Percentiles rank a stretch among this genome's conserved stretches.
Conservation (phyloP, 92 coral and sea anemone genomes). For the Pocillopora grandis region DNA sequence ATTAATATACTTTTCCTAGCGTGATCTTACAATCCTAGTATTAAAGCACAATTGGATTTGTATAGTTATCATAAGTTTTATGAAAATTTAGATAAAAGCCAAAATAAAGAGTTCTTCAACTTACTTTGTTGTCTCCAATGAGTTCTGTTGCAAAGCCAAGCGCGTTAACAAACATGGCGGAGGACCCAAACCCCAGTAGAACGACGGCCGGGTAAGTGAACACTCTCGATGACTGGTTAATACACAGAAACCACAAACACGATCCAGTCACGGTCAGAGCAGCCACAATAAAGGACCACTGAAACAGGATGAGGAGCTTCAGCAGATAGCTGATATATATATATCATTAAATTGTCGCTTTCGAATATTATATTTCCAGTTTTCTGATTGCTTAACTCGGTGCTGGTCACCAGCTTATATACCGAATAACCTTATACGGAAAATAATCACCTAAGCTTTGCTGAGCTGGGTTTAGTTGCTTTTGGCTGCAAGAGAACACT, state of each 20-base stretch:
- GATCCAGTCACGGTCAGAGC: slow-evolving; percentile 2
- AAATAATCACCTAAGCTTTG: too few relatives aligned
- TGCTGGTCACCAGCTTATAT: too few relatives aligned
- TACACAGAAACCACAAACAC: slow-evolving; percentile 17
- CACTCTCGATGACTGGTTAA: slow-evolving; percentile 1
- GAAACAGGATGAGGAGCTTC: neutral
- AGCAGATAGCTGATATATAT: neutral
- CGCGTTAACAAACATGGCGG: slow-evolving; percentile 32
- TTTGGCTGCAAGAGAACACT: too few relatives aligned
- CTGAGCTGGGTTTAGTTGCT: too few relatives aligned
- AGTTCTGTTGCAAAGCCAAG: slow-evolving; percentile 12
- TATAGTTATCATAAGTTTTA: too few relatives aligned
- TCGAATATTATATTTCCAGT: neutral
- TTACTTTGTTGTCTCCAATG: slow-evolving; percentile 43
- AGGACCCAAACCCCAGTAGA: slow-evolving; percentile 39
- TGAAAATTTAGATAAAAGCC: too few relatives aligned
- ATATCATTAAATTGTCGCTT: neutral
- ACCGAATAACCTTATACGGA: too few relatives aligned
- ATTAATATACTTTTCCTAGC: too few relatives aligned
- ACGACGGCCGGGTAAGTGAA: slow-evolving; percentile 24
- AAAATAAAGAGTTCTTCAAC: neutral
- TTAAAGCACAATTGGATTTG: too few relatives aligned
- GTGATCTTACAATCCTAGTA: too few relatives aligned
- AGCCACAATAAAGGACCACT: slow-evolving; percentile 27
- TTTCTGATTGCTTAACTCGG: neutral